phyloP scores from a whole-genome alignment of 2,888 invertebrate genomes.

The Meloe dianella region DNA sequence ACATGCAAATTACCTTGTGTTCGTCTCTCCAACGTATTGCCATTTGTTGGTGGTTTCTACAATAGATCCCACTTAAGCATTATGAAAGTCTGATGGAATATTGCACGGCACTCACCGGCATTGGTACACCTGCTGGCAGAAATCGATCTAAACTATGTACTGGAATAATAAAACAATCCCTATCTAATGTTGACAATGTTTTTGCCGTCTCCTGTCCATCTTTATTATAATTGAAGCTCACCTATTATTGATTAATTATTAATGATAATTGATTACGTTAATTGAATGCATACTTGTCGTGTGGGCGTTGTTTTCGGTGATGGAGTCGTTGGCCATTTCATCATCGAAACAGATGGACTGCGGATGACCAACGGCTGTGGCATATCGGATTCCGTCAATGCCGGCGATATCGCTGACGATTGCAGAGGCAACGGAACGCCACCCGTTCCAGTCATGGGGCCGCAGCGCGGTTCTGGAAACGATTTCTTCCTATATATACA shows the following conservation, averaged over 20 bases:
- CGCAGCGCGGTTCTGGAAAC: slow-evolving; percentile 71
- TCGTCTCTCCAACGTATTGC: slow-evolving; percentile 50
- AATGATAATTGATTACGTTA: neutral
- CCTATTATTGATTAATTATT: slow-evolving; percentile 37
- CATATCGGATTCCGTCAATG: slow-evolving; percentile 69
- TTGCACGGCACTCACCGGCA: too few species aligned
- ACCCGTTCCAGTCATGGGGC: slow-evolving; percentile 68
- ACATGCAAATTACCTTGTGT: slow-evolving; percentile 54
- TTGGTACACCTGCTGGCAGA: slow-evolving; percentile 88
- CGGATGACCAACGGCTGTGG: slow-evolving; percentile 75
- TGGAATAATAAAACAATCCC: slow-evolving; percentile 93
- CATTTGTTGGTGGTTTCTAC: slow-evolving; percentile 52
- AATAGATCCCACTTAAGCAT: too few species aligned
- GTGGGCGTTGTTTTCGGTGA: slow-evolving; percentile 55
- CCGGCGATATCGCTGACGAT: slow-evolving; percentile 64
- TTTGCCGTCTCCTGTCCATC: slow-evolving; percentile 57
- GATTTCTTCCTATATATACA: slow-evolving; percentile 6
- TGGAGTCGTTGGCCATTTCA: slow-evolving; percentile 62
- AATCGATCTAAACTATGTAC: slow-evolving; percentile 87
- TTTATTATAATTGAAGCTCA: slow-evolving; percentile 53
- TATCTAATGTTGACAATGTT: slow-evolving; percentile 80
- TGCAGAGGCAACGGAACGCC: slow-evolving; percentile 56
- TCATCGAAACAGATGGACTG: slow-evolving; percentile 69
- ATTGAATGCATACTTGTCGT: slow-evolving; percentile 58
- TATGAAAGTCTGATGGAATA: too few species aligned